Percentiles rank a stretch among this genome's conserved stretches.
Evolutionary conservation across 1,140 invertebrate species (phyloP).

Genomic region (Papilio polytes): DNA sequence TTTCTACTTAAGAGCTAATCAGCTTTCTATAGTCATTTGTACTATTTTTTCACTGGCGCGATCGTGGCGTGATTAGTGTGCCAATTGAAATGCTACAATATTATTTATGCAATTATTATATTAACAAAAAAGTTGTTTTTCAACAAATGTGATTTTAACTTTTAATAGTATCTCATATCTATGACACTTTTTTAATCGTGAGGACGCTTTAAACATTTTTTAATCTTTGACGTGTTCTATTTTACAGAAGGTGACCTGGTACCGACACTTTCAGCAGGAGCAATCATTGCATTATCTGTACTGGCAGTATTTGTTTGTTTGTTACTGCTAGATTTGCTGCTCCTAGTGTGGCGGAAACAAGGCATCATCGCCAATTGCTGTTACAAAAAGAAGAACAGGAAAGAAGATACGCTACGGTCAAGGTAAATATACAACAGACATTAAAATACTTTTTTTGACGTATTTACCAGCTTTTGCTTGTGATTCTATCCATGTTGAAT

Average conservation of each 20-base stretch:
- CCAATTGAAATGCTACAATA: too few relatives aligned
- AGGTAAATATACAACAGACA: slow-evolving; percentile 54
- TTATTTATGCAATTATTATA: too few relatives aligned
- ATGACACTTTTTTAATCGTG: neutral
- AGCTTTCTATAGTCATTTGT: too few relatives aligned
- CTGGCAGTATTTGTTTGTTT: slow-evolving; percentile 63
- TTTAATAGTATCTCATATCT: too few relatives aligned
- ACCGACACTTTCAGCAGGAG: slow-evolving; percentile 54
- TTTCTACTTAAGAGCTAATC: too few relatives aligned
- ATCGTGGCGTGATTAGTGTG: too few relatives aligned
- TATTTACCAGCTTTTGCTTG: too few relatives aligned
- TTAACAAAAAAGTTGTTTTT: too few relatives aligned
- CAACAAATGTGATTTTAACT: too few relatives aligned
- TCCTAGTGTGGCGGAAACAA: slow-evolving; percentile 62
- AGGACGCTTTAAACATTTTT: neutral
- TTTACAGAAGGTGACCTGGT: slow-evolving; percentile 49
- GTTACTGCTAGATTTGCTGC: slow-evolving; percentile 61
- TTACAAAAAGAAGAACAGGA: slow-evolving; percentile 63
- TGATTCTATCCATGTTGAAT: too few relatives aligned
- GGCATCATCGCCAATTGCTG: slow-evolving; percentile 72
- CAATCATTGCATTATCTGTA: slow-evolving; percentile 65
- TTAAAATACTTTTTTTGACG: neutral
- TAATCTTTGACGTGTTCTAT: neutral
- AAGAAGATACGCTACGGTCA: slow-evolving; percentile 55
- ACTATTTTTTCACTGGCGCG: too few relatives aligned